Evolutionary conservation across 2,113 vertebrate genomes (phyloP), one percentile per base, ranked within the genome.

Genomic region (Amphiprion percula): DNA sequence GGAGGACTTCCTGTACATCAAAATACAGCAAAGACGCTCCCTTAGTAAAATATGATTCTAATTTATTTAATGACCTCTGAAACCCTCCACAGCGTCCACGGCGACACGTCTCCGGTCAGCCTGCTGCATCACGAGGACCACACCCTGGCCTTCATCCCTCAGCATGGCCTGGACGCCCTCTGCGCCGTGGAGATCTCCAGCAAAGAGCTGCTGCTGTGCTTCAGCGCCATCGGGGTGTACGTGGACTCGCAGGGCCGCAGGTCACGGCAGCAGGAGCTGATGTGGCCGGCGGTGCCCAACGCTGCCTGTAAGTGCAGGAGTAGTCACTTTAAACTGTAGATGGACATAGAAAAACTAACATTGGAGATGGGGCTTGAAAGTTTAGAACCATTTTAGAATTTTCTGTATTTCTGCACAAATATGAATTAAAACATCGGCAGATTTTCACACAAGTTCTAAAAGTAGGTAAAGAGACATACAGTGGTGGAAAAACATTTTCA

Each of bases 191-290:
- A 99, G 90, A 98, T 99, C 85, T 98, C 97, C 88, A 96, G 91
- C 93, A 99, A 99, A 88, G 98, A 99, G 87, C 96, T 97, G 86
- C 95, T 99, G 95, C 96, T 99, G 93, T 99, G 98, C 96, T 99
- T 99, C 96, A 97, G 94, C 91, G 91, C 95, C 94, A 96, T 99
- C 15, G 98, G 97, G 4, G 91, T 99, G 74, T 99, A 99, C 33
- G 97, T 98, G 46, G 98, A 99, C 95, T 97, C 97, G 37, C 97
- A 99, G 88, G 98, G 98, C 47, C 96, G 98, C 63, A 94, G 98
- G 84, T 99, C 98, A 0, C 95, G 98, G 16, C 98, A 99, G 44
- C 98, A 99, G 90, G 98, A 99, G 90, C 69, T 99, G 84, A 98
- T 98, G 98, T 99, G 98, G 98, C 98, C 98, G 0, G 97, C 98